phyloP scores from a whole-genome alignment of 2,797 vertebrate genomes.

The Rallus crepitans region DNA sequence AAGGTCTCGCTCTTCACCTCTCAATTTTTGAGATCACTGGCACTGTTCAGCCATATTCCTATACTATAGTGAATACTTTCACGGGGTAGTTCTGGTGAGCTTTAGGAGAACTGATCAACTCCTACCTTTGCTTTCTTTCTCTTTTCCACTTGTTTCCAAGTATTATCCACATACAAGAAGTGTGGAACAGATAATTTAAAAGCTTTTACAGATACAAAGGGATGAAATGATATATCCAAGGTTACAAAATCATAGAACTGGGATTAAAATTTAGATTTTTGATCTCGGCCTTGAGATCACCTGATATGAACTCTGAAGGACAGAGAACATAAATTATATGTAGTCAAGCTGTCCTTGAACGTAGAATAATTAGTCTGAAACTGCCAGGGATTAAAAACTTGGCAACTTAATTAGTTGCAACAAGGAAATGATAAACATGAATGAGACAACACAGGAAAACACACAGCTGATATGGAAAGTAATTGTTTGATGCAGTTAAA shows the following conservation, averaged over 20 bases:
- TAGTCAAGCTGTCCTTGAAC: neutral
- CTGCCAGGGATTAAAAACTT: conserved; percentile 32
- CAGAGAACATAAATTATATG: neutral
- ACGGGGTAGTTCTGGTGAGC: neutral
- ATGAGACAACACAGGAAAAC: neutral
- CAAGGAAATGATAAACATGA: conserved; percentile 27
- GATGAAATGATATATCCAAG: neutral
- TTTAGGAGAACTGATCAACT: neutral
- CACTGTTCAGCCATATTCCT: neutral
- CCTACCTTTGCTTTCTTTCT: neutral
- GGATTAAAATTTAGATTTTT: conserved; percentile 11
- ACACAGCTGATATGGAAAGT: neutral
- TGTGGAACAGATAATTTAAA: neutral
- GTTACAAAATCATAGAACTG: neutral
- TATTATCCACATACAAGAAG: neutral
- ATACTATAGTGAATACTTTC: neutral
- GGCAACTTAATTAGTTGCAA: conserved; percentile 31
- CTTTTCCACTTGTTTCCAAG: neutral
- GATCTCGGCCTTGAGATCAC: neutral
- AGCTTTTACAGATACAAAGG: neutral
- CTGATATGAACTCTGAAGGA: neutral
- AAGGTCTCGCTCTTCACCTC: neutral
- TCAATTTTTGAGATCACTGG: neutral
- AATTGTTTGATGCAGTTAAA: neutral
- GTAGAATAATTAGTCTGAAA: neutral